Conservation (phyloP, 2,888 invertebrate species). For the Tipula vernalis region DNA sequence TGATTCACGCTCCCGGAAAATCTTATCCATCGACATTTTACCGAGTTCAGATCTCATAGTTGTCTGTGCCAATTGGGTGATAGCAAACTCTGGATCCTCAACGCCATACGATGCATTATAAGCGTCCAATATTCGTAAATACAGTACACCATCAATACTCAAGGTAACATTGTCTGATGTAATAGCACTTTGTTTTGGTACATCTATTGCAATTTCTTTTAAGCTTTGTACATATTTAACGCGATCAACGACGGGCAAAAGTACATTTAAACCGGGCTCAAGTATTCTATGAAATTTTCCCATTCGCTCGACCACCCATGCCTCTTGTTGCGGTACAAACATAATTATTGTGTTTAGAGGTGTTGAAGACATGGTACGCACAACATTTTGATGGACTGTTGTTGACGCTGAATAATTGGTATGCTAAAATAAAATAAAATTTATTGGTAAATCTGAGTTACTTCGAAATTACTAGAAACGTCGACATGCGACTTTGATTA, state of each 20-base stretch:
- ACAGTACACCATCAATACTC: slow-evolving; percentile 93
- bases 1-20: slow-evolving; percentile 92
- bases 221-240: slow-evolving; percentile 96
- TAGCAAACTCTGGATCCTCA: slow-evolving; percentile 98
- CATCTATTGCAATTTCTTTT: slow-evolving; percentile 98
- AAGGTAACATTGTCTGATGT: slow-evolving; percentile 95
- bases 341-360: slow-evolving; percentile 87
- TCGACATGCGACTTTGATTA: background rate
- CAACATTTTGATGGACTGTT: background rate
- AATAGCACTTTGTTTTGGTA: slow-evolving; percentile 97
- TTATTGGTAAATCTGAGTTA: background rate
- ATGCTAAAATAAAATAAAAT: background rate
- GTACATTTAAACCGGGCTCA: slow-evolving; percentile 86
- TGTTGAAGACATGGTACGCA: slow-evolving; percentile 35
- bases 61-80: slow-evolving; percentile 97
- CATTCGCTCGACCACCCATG: slow-evolving; percentile 97
- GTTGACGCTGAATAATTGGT: background rate
- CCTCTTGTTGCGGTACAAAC: slow-evolving; percentile 99
- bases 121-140: slow-evolving; percentile 85
- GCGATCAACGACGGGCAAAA: slow-evolving; percentile 82
- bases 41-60: slow-evolving; percentile 99
- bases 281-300: slow-evolving; percentile 89
- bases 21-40: slow-evolving; percentile 91
- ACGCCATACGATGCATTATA: slow-evolving; percentile 93
- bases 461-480: background rate